Percentiles rank a stretch among this genome's conserved stretches.
These are phyloP conservation scores for Epinotia brunnichana DNA, from an alignment of 2,888 invertebrate genomes.

Conservation along the genomic window DNA sequence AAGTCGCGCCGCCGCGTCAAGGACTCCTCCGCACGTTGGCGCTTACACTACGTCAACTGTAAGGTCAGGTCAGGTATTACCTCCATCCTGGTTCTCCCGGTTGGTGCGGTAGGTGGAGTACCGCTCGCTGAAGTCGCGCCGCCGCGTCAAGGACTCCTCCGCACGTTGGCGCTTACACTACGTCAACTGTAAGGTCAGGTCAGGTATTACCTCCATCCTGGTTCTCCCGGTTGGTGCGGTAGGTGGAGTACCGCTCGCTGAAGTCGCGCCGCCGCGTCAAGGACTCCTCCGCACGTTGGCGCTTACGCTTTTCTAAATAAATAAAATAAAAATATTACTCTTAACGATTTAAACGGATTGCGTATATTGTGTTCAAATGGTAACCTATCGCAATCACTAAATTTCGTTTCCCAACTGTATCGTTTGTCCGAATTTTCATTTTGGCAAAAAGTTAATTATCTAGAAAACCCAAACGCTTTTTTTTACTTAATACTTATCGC, in stretches of 20 bases:
- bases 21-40: constrained; percentile 92
- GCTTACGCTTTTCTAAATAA: constrained; percentile 89
- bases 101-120: constrained; percentile 79
- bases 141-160: constrained; percentile 90
- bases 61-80: constrained; percentile 74
- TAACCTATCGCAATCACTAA: no score
- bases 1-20: constrained; percentile 89
- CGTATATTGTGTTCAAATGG: no score
- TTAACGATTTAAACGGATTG: no score
- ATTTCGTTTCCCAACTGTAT: no score
- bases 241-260: constrained; percentile 85
- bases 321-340: no score
- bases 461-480: no score
- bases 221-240: constrained; percentile 73
- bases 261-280: constrained; percentile 89
- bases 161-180: constrained; percentile 90
- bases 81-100: constrained; percentile 77
- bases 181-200: no score
- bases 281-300: constrained; percentile 92
- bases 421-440: no score
- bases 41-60: constrained; percentile 84
- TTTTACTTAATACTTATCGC: no score
- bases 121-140: constrained; percentile 88
- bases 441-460: no score
- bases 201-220: constrained; percentile 83